phyloP scores from a whole-genome alignment of 2,113 vertebrate genomes.

The Channa argus region DNA sequence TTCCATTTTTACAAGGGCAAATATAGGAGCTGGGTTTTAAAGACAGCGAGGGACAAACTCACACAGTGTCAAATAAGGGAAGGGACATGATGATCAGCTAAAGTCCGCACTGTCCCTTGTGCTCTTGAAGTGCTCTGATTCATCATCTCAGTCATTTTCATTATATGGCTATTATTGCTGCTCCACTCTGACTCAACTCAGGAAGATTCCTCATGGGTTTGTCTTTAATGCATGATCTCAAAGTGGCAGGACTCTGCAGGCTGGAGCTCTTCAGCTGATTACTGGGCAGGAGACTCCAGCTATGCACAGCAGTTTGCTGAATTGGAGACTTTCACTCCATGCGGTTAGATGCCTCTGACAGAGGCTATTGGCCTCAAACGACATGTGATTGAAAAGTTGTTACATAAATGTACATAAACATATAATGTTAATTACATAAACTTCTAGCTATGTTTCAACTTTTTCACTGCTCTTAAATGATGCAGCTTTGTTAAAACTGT shows the following conservation, averaged over 20 bases:
- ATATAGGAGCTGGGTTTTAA: too few species aligned
- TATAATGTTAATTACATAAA: neutral
- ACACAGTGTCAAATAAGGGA: neutral
- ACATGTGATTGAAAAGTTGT: neutral
- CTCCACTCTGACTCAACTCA: constrained; percentile 43
- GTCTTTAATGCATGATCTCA: constrained; percentile 2
- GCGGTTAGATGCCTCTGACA: neutral
- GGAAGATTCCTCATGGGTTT: constrained; percentile 29
- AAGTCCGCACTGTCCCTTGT: constrained; percentile 15
- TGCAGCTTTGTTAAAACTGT: too few species aligned
- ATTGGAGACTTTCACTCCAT: constrained; percentile 3
- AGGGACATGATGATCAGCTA: neutral
- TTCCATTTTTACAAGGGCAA: too few species aligned
- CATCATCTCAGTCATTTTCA: constrained; percentile 56
- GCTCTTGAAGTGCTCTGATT: constrained; percentile 38
- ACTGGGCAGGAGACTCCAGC: constrained; percentile 6
- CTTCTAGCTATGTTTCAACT: neutral
- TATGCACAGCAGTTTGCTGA: constrained; percentile 3
- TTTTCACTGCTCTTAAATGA: neutral
- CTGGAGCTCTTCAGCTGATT: constrained; percentile 12
- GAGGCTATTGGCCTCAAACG: neutral
- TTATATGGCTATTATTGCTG: constrained; percentile 48
- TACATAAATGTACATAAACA: neutral
- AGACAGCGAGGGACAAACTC: too few species aligned
- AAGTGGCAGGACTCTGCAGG: constrained; percentile 14